These are phyloP conservation scores for Rhineura floridana DNA, from an alignment of 2,113 vertebrate species.

Conservation along the genomic window DNA sequence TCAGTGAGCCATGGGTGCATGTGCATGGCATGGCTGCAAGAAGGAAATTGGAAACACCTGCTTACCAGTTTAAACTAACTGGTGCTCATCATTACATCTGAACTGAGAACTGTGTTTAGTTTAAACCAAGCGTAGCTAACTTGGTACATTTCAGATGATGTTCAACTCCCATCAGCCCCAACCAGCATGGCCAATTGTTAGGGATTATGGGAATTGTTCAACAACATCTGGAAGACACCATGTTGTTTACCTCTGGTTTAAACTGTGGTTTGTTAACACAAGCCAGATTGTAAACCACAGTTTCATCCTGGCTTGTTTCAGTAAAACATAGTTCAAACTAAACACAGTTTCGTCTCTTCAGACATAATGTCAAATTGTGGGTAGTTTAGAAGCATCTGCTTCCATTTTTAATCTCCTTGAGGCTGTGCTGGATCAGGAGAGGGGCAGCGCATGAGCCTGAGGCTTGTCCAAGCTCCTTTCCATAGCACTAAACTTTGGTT, in stretches of 20 bases:
- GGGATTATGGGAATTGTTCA: too few species aligned
- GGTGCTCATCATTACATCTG: neutral
- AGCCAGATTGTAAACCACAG: neutral
- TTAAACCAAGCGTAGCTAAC: too few species aligned
- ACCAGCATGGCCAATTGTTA: too few species aligned
- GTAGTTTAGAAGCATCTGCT: neutral
- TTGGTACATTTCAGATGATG: too few species aligned
- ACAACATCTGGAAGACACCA: too few species aligned
- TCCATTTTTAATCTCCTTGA: neutral
- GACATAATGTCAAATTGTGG: too few species aligned
- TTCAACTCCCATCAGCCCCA: too few species aligned
- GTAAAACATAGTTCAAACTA: neutral
- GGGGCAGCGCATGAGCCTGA: neutral
- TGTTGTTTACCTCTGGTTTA: too few species aligned
- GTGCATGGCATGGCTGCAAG: too few species aligned
- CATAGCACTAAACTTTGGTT: neutral
- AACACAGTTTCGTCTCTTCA: too few species aligned
- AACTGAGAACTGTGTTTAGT: neutral
- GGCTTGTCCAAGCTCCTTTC: neutral
- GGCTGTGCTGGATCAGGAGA: neutral
- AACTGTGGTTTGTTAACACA: neutral
- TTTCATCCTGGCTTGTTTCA: neutral
- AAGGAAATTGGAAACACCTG: too few species aligned
- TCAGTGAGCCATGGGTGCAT: neutral
- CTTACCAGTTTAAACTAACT: neutral